Evolutionary conservation across 2,888 invertebrate species (phyloP).

Genomic region (Scrobipalpa atriplicella): DNA sequence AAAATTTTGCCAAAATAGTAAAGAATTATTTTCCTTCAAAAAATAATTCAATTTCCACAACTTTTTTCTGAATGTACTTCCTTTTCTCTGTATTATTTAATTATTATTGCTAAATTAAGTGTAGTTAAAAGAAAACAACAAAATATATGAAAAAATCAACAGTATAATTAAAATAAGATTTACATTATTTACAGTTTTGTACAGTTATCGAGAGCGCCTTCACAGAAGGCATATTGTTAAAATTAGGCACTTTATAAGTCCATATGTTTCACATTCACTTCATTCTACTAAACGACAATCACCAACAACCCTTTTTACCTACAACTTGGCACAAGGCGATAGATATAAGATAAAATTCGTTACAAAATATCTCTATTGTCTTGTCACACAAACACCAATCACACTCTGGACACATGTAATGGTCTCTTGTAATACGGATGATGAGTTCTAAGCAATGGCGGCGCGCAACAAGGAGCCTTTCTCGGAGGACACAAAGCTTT

Average conservation of each 20-base stretch:
- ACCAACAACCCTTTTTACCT: background rate
- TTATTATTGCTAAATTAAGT: background rate
- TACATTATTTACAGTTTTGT: slow-evolving; percentile 74
- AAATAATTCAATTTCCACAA: background rate
- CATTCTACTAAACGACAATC: background rate
- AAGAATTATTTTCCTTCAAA: background rate
- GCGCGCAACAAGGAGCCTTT: slow-evolving; percentile 63
- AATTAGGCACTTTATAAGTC: slow-evolving; percentile 46
- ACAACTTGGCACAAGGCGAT: background rate
- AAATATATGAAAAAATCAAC: slow-evolving; percentile 65
- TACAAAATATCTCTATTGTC: slow-evolving; percentile 35
- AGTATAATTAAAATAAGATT: slow-evolving; percentile 56
- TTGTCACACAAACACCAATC: slow-evolving; percentile 44
- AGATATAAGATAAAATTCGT: background rate
- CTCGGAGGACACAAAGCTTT: slow-evolving; percentile 75
- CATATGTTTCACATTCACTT: slow-evolving; percentile 34
- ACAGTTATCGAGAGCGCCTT: slow-evolving; percentile 66
- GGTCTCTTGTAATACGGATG: slow-evolving; percentile 74
- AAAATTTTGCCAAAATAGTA: background rate
- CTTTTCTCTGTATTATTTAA: too few species aligned
- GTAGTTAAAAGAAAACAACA: slow-evolving; percentile 43
- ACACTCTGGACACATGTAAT: slow-evolving; percentile 73
- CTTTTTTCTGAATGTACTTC: too few species aligned
- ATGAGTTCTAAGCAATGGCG: slow-evolving; percentile 64
- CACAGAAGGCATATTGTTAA: slow-evolving; percentile 71